Conservation (phyloP, 2,113 vertebrate genomes). For the Odobenus rosmarus region DNA sequence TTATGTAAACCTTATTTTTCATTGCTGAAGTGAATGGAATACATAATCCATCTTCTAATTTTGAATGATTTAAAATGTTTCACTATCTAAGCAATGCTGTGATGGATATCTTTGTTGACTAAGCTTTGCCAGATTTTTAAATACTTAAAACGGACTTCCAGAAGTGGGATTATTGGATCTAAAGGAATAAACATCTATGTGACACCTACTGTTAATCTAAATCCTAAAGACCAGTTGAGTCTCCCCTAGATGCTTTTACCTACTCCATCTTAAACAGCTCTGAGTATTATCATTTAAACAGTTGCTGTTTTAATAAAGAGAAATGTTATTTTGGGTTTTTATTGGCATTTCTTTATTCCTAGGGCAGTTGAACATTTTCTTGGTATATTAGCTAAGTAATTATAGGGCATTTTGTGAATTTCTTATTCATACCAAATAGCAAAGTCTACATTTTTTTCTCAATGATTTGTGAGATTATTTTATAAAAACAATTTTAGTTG, state of each 20-base stretch:
- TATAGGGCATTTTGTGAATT: neutral
- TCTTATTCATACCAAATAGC: neutral
- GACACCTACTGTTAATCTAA: neutral
- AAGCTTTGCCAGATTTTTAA: conserved; percentile 3
- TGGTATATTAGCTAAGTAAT: neutral
- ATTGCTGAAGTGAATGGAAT: neutral
- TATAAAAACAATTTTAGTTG: neutral
- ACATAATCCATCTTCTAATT: neutral
- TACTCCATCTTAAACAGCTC: neutral
- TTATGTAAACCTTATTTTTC: neutral
- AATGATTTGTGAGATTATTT: neutral
- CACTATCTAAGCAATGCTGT: neutral
- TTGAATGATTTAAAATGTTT: neutral
- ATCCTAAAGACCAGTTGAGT: neutral
- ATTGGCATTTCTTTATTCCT: neutral
- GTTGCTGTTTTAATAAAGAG: neutral
- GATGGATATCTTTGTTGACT: neutral
- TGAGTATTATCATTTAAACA: neutral
- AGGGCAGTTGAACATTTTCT: neutral
- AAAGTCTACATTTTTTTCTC: conserved; percentile 16
- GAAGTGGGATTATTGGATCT: neutral
- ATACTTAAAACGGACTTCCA: neutral
- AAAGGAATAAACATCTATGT: neutral
- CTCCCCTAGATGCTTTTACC: neutral
- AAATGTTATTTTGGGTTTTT: neutral